phyloP scores from a whole-genome alignment of 1,140 invertebrate genomes.

The Cephus cinctus region DNA sequence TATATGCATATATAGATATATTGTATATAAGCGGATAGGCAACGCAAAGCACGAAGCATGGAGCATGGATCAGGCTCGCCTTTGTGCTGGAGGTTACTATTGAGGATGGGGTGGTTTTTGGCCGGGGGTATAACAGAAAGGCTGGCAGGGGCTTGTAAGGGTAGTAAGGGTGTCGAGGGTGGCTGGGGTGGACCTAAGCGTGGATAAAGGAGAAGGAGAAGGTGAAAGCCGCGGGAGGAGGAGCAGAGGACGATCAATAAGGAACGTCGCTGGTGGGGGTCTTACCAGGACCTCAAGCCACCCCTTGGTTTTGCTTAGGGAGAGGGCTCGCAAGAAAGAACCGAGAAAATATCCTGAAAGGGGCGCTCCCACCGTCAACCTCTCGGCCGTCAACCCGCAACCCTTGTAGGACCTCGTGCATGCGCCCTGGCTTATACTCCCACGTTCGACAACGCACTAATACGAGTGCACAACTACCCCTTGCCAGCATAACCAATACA shows the following conservation, averaged over 20 bases:
- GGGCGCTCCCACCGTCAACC: too few relatives aligned
- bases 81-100: slow-evolving; percentile 34
- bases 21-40: too few relatives aligned
- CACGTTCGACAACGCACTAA: too few relatives aligned
- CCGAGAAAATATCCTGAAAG: slow-evolving; percentile 55
- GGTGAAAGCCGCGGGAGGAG: slow-evolving; percentile 40
- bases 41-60: too few relatives aligned
- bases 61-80: slow-evolving; percentile 14
- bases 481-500: too few relatives aligned
- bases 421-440: too few relatives aligned
- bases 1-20: too few relatives aligned
- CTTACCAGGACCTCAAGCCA: slow-evolving; percentile 53
- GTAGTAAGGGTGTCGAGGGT: slow-evolving; percentile 50
- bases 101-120: slow-evolving; percentile 49
- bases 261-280: slow-evolving; percentile 50
- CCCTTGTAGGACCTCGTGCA: too few relatives aligned
- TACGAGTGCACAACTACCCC: too few relatives aligned
- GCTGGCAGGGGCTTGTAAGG: slow-evolving; percentile 40
- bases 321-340: slow-evolving; percentile 53
- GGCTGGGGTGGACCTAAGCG: slow-evolving; percentile 51
- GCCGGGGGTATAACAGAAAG: slow-evolving; percentile 53
- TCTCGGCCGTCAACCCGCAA: too few relatives aligned
- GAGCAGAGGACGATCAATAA: slow-evolving; percentile 57
- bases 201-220: slow-evolving; percentile 56
- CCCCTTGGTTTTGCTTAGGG: slow-evolving; percentile 47